A percentile compares a stretch with the other conserved stretches of the same genome.
phyloP scores from a whole-genome alignment of 1,140 invertebrate genomes.

The Philotrypesis tridentata region DNA sequence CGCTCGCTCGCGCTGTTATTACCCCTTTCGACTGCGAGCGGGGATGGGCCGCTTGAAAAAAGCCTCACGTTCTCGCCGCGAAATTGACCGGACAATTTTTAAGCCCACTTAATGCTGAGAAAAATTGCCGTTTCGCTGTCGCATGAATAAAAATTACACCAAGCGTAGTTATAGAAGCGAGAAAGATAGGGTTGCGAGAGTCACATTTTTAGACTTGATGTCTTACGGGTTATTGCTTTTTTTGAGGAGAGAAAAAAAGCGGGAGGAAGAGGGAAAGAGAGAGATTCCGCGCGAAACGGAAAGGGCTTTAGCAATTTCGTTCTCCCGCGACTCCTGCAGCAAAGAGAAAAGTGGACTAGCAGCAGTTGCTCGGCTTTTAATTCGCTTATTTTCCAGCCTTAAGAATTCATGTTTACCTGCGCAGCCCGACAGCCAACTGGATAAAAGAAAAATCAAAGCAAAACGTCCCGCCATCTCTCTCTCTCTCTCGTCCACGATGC shows the following conservation, averaged over 20 bases:
- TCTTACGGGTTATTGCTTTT: not conserved
- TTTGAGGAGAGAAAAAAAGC: not conserved
- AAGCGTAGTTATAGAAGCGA: not conserved
- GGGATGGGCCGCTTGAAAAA: conserved; percentile 64
- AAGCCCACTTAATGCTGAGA: conserved; percentile 72
- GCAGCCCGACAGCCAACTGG: conserved; percentile 52
- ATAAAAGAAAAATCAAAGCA: conserved; percentile 72
- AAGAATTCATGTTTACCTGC: conserved; percentile 71
- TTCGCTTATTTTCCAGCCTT: conserved; percentile 72
- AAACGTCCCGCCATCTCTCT: conserved; percentile 53
- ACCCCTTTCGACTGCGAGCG: conserved; percentile 57
- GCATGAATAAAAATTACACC: conserved; percentile 73
- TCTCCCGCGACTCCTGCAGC: not conserved
- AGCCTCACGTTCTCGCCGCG: conserved; percentile 68
- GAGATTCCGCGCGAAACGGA: not conserved
- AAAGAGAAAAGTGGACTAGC: not conserved
- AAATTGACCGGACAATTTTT: conserved; percentile 75
- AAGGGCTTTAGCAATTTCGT: conserved; percentile 28
- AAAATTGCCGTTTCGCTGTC: conserved; percentile 72
- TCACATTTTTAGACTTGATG: conserved; percentile 13
- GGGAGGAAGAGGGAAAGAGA: too few species aligned
- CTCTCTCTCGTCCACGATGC: not conserved
- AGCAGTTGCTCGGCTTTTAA: conserved; percentile 62
- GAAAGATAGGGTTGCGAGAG: conserved; percentile 14
- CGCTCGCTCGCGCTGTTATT: conserved; percentile 37